A percentile compares a stretch with the other conserved stretches of the same genome.
Conservation (phyloP, 2,888 invertebrate species). For the Brenthis ino region DNA sequence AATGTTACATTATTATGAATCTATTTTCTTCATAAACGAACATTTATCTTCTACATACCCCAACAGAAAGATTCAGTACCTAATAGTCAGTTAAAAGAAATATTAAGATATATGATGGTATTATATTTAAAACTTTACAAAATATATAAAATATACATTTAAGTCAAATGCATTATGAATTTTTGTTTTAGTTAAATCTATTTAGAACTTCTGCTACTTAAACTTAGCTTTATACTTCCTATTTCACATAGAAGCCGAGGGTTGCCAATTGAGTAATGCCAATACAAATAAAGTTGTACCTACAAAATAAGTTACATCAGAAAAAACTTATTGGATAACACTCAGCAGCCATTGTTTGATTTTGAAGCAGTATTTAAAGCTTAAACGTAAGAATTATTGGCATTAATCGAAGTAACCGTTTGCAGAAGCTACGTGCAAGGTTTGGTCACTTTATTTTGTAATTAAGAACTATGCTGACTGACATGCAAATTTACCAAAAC, state of each 20-base stretch:
- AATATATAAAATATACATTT: too few relatives aligned
- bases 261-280: background rate
- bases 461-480: too few relatives aligned
- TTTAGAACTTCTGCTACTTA: too few relatives aligned
- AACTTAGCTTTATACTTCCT: too few relatives aligned
- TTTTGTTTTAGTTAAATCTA: too few relatives aligned
- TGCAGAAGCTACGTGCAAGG: background rate
- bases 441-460: background rate
- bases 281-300: background rate
- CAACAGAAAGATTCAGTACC: background rate
- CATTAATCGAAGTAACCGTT: background rate
- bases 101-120: background rate
- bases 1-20: background rate
- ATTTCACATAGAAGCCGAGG: too few relatives aligned
- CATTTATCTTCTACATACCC: background rate
- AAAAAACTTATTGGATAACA: conserved; percentile 5
- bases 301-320: background rate
- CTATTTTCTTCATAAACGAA: background rate
- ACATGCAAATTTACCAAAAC: too few relatives aligned
- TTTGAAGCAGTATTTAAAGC: conserved; percentile 25
- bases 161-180: too few relatives aligned
- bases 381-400: background rate
- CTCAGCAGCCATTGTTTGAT: conserved; percentile 19
- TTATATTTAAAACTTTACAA: too few relatives aligned
- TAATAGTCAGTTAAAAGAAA: background rate